Conservation (phyloP, 2,888 invertebrate genomes). For the Caenorhabditis sp. region DNA sequence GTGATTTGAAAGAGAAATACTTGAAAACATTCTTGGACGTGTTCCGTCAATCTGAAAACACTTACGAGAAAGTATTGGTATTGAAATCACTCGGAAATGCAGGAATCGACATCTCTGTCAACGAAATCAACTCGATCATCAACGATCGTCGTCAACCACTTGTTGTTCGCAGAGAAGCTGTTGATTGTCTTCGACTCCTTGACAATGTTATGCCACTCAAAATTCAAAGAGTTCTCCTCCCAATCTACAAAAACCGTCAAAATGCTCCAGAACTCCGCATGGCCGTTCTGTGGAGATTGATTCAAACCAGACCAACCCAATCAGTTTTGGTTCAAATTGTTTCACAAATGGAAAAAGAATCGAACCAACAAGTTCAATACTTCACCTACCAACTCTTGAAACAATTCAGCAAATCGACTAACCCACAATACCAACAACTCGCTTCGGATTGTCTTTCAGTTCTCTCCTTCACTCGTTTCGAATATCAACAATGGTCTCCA, state of each 20-base stretch:
- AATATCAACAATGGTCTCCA: conserved; percentile 37
- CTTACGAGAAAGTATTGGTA: conserved; percentile 62
- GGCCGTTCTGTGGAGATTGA: conserved; percentile 56
- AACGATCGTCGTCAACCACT: conserved; percentile 48
- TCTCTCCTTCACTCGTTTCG: conserved; percentile 42
- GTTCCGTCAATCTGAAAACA: conserved; percentile 44
- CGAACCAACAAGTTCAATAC: conserved; percentile 54
- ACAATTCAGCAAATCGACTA: conserved; percentile 49
- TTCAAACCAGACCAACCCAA: conserved; percentile 56
- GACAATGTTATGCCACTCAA: conserved; percentile 45
- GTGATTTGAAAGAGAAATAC: conserved; percentile 41
- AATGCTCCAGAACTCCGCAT: conserved; percentile 60
- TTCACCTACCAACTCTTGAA: conserved; percentile 56
- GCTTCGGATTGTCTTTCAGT: conserved; percentile 38
- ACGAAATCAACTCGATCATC: conserved; percentile 64
- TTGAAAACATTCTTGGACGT: conserved; percentile 44
- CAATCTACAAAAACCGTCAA: conserved; percentile 59
- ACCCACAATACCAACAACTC: conserved; percentile 53
- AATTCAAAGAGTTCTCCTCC: conserved; percentile 46
- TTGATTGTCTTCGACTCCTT: conserved; percentile 61
- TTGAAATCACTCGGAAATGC: conserved; percentile 68
- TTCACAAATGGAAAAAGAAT: conserved; percentile 51
- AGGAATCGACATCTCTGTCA: conserved; percentile 57
- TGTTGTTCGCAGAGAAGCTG: conserved; percentile 60
- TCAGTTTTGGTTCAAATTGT: conserved; percentile 58